Evolutionary conservation across 1,140 invertebrate genomes (phyloP), one percentile per base, ranked within the genome.

Genomic region (Ceratosolen fusciceps): DNA sequence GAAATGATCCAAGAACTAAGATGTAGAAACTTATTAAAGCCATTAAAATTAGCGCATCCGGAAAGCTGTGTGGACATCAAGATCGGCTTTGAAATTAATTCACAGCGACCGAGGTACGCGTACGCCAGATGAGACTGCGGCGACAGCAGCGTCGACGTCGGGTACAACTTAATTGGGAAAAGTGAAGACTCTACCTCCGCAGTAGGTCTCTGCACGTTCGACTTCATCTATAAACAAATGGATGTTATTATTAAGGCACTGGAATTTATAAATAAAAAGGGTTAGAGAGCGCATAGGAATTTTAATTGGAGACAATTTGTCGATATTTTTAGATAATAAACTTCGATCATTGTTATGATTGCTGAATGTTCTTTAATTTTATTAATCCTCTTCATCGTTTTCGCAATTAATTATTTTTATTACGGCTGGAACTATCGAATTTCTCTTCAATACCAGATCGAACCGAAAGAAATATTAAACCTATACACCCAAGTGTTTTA

Each of bases 261-360:
- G n/a, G n/a, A n/a, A n/a, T n/a, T n/a, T n/a, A n/a, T n/a, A n/a
- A n/a, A n/a, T n/a, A n/a, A n/a, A 49, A 47, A 43, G 58, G 49
- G 10, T 12, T 19, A 31, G 56, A 74, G 31, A 49, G 73, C 26
- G 29, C 80, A 83, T 60, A 85, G 86, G 88, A 88, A 89, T 90
- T 90, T 90, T 90, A 89, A 90, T 90, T 90, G 88, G 86, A 80
- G 83, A 81, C 87, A 88, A 90, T 90, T 90, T 89, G 87, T 89
- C 86, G 82, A 74, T 58, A 54, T 77, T 70, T 81, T 80, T 79
- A 77, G 82, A 65, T 74, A 80, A 80, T 62, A 31, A 62, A 65
- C 37, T 8, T n/a, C 75, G 79, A 76, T 74, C n/a, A 0, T n/a
- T 19, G 24, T 24, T 58, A 79, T 74, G 74, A 79, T 0, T 2